These are phyloP conservation scores for Paramormyrops kingsleyae DNA, from an alignment of 2,113 vertebrate genomes.

Conservation along the genomic window DNA sequence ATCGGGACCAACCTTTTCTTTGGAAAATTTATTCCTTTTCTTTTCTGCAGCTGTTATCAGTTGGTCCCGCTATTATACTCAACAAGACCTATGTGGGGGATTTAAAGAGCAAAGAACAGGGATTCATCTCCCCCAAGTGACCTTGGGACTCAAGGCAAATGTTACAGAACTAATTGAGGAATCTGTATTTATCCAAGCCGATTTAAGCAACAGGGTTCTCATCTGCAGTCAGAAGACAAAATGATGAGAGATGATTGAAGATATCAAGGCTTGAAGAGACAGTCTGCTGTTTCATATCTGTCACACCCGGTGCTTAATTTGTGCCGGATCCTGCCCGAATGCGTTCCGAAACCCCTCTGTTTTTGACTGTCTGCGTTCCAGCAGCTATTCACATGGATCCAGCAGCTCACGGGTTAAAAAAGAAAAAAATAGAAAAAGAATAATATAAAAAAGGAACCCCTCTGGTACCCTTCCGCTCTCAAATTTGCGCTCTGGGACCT, in stretches of 20 bases:
- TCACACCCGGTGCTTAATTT: not conserved
- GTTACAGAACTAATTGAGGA: not conserved
- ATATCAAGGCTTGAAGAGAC: not conserved
- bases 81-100: not conserved
- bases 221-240: slow-evolving; percentile 1
- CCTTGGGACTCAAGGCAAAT: slow-evolving; percentile 17
- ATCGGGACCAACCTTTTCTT: not conserved
- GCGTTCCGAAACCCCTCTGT: not conserved
- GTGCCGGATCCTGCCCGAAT: not conserved
- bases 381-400: too few relatives aligned
- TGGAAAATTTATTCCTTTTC: not conserved
- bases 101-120: not conserved
- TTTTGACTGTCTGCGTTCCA: too few relatives aligned
- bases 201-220: not conserved
- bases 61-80: not conserved
- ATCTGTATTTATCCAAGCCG: slow-evolving; percentile 9
- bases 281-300: not conserved
- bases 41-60: not conserved
- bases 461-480: too few relatives aligned
- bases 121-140: not conserved
- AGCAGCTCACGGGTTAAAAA: not conserved
- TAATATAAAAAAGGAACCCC: not conserved
- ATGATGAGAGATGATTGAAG: not conserved
- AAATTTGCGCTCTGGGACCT: too few relatives aligned
- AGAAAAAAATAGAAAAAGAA: not conserved